Conservation (phyloP, 37 sponge, comb jelly and placozoan species). For the Cliona cf. orientalis region DNA sequence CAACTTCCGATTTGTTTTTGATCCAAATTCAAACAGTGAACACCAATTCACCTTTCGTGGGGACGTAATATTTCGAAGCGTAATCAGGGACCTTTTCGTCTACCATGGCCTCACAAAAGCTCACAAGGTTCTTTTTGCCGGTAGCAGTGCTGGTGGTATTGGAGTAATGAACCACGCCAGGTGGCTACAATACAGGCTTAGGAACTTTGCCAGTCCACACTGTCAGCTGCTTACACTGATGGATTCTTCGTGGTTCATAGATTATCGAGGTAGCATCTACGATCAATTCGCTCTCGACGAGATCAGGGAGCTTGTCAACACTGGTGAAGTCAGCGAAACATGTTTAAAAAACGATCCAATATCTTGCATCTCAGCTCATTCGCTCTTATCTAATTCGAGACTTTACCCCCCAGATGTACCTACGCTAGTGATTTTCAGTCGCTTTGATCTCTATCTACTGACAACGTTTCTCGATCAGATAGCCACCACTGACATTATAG, state of each 20-base stretch:
- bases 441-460: conserved; percentile 75
- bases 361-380: conserved; percentile 53
- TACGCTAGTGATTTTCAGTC: conserved; percentile 49
- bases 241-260: conserved; percentile 89
- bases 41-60: conserved; percentile 84
- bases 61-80: conserved; percentile 26
- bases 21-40: conserved; percentile 24
- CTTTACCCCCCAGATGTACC: conserved; percentile 52
- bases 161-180: conserved; percentile 65
- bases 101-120: conserved; percentile 24
- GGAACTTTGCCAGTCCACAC: neutral
- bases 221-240: conserved; percentile 13
- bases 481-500: neutral
- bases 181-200: conserved; percentile 38
- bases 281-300: conserved; percentile 20
- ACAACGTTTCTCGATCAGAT: neutral
- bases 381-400: conserved; percentile 32
- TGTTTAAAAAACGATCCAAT: conserved; percentile 4
- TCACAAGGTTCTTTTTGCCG: conserved; percentile 59
- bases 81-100: conserved; percentile 37
- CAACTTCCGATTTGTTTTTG: conserved; percentile 29
- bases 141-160: conserved; percentile 85
- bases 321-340: conserved; percentile 3
- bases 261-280: conserved; percentile 53
- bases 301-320: neutral